Conservation (phyloP, 64 coral and sea anemone genomes). For the Catalaphyllia jardinei region DNA sequence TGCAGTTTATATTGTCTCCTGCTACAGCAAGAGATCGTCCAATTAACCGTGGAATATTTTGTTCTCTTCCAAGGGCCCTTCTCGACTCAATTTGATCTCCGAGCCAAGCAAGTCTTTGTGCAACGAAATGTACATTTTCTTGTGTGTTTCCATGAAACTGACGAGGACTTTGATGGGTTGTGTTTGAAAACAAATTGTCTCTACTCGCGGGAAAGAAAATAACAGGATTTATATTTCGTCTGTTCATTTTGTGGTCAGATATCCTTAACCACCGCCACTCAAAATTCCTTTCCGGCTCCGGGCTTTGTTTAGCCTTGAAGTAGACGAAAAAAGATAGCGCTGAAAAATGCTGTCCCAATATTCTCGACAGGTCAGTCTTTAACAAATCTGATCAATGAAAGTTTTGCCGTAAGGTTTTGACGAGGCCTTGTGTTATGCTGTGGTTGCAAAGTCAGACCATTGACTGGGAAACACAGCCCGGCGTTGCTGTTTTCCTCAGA, state of each 20-base stretch:
- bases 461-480: neutral
- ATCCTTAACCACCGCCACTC: neutral
- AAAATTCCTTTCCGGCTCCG: neutral
- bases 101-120: slow-evolving; percentile 20
- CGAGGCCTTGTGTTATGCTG: no score
- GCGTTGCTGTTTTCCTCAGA: neutral
- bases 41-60: neutral
- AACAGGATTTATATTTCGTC: neutral
- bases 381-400: no score
- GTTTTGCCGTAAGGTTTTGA: no score
- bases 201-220: neutral
- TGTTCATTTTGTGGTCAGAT: slow-evolving; percentile 20
- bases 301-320: neutral
- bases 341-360: neutral
- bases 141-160: neutral
- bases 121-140: slow-evolving; percentile 1
- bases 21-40: slow-evolving; percentile 7
- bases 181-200: neutral
- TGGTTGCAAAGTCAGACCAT: neutral
- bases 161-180: neutral
- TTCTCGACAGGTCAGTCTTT: no score
- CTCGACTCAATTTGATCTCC: slow-evolving; percentile 25
- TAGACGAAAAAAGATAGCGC: neutral
- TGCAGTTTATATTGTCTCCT: neutral
- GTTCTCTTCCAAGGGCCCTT: neutral